These are phyloP conservation scores for Galaxias olidus DNA, from an alignment of 2,797 vertebrate genomes.

Conservation along the genomic window DNA sequence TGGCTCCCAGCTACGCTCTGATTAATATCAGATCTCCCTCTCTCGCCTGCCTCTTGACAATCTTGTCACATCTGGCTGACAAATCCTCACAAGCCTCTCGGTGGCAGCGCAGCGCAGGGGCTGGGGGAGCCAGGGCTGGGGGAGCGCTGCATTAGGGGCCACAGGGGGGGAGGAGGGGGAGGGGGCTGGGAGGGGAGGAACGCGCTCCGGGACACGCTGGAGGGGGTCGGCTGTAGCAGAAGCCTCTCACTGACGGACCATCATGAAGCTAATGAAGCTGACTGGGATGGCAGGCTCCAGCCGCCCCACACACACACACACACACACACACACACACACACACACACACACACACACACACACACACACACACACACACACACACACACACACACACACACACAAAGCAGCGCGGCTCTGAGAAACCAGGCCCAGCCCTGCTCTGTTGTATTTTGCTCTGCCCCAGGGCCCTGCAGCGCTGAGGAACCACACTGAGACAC, in stretches of 20 bases:
- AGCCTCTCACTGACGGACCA: constrained; percentile 75
- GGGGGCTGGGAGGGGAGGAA: constrained; percentile 53
- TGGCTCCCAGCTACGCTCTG: constrained; percentile 89
- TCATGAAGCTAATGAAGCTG: constrained; percentile 83
- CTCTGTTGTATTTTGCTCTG: neutral
- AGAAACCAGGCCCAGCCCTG: constrained; percentile 16
- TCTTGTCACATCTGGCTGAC: constrained; percentile 93
- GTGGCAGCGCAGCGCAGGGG: constrained; percentile 67
- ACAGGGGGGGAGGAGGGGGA: constrained; percentile 20
- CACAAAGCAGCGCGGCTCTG: constrained; percentile 10
- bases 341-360: constrained; percentile 10
- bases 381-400: constrained; percentile 10
- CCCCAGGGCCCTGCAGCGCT: constrained; percentile 30
- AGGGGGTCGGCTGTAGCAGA: constrained; percentile 74
- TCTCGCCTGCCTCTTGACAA: constrained; percentile 81
- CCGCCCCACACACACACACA: constrained; percentile 38
- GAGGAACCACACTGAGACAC: constrained; percentile 30
- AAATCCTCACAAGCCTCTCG: constrained; percentile 86
- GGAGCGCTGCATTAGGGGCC: constrained; percentile 11
- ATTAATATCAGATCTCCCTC: constrained; percentile 89
- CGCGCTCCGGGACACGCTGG: constrained; percentile 77
- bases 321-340: constrained; percentile 16
- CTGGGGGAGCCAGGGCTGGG: neutral
- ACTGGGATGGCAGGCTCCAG: constrained; percentile 68
- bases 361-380: constrained; percentile 16